Evolutionary conservation across 2,113 vertebrate species (phyloP).

Genomic region (Nycticryphes semicollaris): DNA sequence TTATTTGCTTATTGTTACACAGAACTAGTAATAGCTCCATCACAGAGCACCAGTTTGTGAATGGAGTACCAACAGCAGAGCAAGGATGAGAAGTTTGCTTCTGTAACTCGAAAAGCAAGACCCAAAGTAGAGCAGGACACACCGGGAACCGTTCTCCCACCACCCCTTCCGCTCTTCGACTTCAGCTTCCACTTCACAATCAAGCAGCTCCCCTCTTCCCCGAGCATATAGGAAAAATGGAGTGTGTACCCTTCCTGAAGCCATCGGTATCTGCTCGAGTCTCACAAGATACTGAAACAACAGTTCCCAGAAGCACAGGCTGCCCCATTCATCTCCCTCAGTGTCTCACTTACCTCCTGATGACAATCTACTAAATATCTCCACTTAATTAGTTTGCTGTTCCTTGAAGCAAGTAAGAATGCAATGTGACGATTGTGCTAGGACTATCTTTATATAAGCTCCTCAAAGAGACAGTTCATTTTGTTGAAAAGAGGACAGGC

Average conservation of each 20-base stretch:
- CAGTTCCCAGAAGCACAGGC: neutral
- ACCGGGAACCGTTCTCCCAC: neutral
- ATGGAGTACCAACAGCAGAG: neutral
- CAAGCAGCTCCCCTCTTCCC: neutral
- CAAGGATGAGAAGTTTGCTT: neutral
- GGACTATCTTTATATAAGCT: neutral
- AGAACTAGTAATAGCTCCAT: neutral
- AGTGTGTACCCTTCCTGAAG: neutral
- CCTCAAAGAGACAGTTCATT: neutral
- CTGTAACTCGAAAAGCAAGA: neutral
- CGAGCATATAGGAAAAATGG: neutral
- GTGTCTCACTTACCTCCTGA: slow-evolving; percentile 38
- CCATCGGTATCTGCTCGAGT: neutral
- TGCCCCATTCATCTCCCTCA: slow-evolving; percentile 6
- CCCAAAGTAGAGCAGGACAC: neutral
- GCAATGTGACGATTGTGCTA: neutral
- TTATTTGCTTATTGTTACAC: neutral
- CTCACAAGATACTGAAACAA: neutral
- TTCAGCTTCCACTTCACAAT: neutral
- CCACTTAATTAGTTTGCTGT: neutral
- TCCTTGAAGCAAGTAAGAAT: slow-evolving; percentile 43
- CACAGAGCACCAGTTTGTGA: neutral
- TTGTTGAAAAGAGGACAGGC: neutral
- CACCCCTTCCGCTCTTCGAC: neutral
- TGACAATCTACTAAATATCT: slow-evolving; percentile 42